phyloP scores from a whole-genome alignment of 2,797 vertebrate genomes.

The Periophthalmus magnuspinnatus region DNA sequence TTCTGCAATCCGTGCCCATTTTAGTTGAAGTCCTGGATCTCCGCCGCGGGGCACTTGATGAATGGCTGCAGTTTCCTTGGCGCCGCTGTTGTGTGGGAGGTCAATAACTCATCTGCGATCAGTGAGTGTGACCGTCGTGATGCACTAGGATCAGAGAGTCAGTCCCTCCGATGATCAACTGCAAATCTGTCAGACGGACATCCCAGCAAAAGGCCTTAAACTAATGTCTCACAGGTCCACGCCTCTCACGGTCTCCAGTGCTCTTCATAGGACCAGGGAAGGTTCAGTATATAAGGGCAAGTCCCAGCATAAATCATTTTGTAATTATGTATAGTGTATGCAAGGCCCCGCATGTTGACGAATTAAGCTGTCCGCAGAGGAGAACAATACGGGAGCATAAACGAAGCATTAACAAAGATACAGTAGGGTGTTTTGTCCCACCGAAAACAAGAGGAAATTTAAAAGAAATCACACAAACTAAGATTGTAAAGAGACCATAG shows the following conservation, averaged over 20 bases:
- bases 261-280: slow-evolving; percentile 18
- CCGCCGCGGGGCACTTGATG: slow-evolving; percentile 59
- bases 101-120: slow-evolving; percentile 79
- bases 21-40: slow-evolving; percentile 54
- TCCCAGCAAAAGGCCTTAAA: slow-evolving; percentile 57
- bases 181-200: slow-evolving; percentile 57
- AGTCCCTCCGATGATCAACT: slow-evolving; percentile 60
- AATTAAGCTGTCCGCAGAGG: slow-evolving; percentile 65
- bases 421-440: slow-evolving; percentile 9
- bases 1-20: slow-evolving; percentile 49
- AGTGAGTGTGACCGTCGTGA: slow-evolving; percentile 66
- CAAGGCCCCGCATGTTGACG: slow-evolving; percentile 63
- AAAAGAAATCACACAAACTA: not conserved
- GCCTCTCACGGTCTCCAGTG: slow-evolving; percentile 42
- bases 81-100: slow-evolving; percentile 65
- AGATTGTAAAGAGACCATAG: no score
- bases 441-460: slow-evolving; percentile 7
- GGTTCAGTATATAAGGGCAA: slow-evolving; percentile 38
- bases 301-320: slow-evolving; percentile 70
- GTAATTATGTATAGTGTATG: slow-evolving; percentile 69
- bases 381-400: slow-evolving; percentile 42
- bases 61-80: slow-evolving; percentile 65
- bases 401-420: slow-evolving; percentile 50
- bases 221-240: slow-evolving; percentile 56
- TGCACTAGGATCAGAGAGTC: slow-evolving; percentile 68